These are phyloP conservation scores for Babyrousa celebensis DNA, from an alignment of 2,797 vertebrate species.

Conservation along the genomic window DNA sequence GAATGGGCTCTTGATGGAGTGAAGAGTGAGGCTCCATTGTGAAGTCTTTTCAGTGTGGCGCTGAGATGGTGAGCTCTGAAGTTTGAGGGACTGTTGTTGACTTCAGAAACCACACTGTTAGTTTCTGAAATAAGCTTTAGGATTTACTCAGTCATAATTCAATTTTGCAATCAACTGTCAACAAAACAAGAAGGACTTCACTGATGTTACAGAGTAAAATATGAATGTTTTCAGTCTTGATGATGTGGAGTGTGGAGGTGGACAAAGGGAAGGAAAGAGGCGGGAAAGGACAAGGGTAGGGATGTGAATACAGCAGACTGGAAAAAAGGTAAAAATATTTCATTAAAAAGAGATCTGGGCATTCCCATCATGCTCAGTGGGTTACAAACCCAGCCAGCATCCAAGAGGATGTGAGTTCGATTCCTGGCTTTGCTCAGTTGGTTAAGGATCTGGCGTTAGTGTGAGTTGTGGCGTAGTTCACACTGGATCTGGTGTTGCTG, in stretches of 20 bases:
- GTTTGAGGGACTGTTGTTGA: not conserved
- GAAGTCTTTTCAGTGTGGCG: not conserved
- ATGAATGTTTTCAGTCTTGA: not conserved
- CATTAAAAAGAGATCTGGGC: not conserved
- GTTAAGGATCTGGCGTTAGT: too few species aligned
- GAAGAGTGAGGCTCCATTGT: not conserved
- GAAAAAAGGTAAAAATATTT: not conserved
- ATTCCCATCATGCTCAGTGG: too few species aligned
- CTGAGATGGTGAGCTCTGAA: not conserved
- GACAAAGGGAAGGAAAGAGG: not conserved
- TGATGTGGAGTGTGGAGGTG: not conserved
- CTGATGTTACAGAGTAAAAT: not conserved
- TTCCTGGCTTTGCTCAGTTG: too few species aligned
- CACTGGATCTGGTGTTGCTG: too few species aligned
- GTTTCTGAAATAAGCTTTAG: not conserved
- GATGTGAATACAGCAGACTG: not conserved
- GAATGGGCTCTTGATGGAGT: not conserved
- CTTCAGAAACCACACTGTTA: not conserved
- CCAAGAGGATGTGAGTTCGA: too few species aligned
- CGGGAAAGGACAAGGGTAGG: not conserved
- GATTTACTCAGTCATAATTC: slow-evolving; percentile 9
- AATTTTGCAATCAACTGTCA: not conserved
- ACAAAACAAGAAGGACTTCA: not conserved
- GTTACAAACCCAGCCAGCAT: too few species aligned
- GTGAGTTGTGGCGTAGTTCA: too few species aligned